Conservation (phyloP, 2,888 invertebrate species). For the Helobdella robusta region DNA sequence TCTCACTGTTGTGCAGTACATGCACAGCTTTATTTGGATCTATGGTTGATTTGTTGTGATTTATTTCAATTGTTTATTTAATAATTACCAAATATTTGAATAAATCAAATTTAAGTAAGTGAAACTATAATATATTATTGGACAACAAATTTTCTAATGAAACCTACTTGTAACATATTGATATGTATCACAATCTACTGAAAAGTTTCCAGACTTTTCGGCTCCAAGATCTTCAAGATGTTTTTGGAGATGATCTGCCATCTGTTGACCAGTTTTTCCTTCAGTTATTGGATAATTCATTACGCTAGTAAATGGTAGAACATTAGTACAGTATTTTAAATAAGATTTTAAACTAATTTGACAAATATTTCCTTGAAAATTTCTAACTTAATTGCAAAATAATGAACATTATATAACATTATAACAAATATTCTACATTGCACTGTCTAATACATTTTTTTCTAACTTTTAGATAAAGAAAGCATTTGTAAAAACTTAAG, state of each 20-base stretch:
- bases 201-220: conserved; percentile 73
- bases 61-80: conserved; percentile 51
- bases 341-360: too few relatives aligned
- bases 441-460: too few relatives aligned
- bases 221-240: conserved; percentile 76
- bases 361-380: too few relatives aligned
- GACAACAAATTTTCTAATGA: neutral
- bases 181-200: conserved; percentile 90
- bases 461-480: too few relatives aligned
- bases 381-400: too few relatives aligned
- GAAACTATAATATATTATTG: neutral
- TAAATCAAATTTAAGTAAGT: neutral
- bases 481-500: too few relatives aligned
- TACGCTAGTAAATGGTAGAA: conserved; percentile 58
- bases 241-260: conserved; percentile 73
- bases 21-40: conserved; percentile 71
- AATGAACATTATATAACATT: too few relatives aligned
- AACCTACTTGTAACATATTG: conserved; percentile 46
- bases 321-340: too few relatives aligned
- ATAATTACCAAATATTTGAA: conserved; percentile 11
- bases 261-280: conserved; percentile 76
- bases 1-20: conserved; percentile 88
- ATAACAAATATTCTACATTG: too few relatives aligned
- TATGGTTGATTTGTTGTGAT: neutral
- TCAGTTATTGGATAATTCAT: conserved; percentile 79